Conservation (phyloP, 2,113 vertebrate genomes). For the Crotalus viridis region DNA sequence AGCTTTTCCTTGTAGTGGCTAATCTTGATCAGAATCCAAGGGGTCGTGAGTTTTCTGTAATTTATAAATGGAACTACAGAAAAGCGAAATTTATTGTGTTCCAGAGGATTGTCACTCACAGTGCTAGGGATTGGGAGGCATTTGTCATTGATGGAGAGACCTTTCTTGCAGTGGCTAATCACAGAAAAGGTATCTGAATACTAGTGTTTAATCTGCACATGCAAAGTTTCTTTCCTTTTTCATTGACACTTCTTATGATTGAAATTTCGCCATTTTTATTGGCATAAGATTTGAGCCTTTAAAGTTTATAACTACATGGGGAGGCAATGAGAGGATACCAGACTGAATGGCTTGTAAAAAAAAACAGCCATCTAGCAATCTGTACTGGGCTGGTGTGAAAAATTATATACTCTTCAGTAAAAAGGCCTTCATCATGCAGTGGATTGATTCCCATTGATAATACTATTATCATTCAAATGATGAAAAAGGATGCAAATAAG, state of each 20-base stretch:
- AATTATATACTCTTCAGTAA: neutral
- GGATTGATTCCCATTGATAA: neutral
- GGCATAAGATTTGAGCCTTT: neutral
- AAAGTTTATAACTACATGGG: neutral
- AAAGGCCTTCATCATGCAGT: neutral
- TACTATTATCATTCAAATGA: neutral
- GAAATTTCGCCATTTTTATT: neutral
- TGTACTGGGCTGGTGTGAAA: neutral
- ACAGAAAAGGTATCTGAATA: constrained; percentile 81
- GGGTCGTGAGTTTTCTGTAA: constrained; percentile 82
- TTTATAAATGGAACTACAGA: constrained; percentile 90
- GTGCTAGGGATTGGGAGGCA: constrained; percentile 93
- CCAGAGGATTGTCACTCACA: constrained; percentile 85
- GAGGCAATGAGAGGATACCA: neutral
- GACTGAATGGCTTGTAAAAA: neutral
- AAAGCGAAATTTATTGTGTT: constrained; percentile 79
- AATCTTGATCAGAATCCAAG: constrained; percentile 76
- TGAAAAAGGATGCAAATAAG: neutral
- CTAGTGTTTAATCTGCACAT: neutral
- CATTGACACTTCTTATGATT: neutral
- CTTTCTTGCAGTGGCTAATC: constrained; percentile 93
- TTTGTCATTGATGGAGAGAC: constrained; percentile 83
- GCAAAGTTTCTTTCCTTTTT: neutral
- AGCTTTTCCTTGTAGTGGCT: constrained; percentile 90
- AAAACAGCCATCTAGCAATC: neutral